Percentiles rank a stretch among this genome's conserved stretches.
phyloP scores from a whole-genome alignment of 1,140 invertebrate genomes.

The Camponotus pennsylvanicus region DNA sequence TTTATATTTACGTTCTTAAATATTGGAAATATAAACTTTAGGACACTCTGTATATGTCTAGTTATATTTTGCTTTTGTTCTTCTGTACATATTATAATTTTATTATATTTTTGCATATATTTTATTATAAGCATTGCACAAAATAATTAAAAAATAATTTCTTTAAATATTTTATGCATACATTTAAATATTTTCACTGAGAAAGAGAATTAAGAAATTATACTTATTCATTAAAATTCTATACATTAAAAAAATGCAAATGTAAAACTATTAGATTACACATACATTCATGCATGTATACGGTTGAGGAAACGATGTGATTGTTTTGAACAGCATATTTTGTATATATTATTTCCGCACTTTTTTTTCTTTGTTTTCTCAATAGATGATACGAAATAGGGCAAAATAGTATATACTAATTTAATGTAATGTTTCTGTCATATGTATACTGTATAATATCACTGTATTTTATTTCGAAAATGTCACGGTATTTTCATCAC shows the following conservation, averaged over 20 bases:
- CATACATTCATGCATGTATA: not conserved
- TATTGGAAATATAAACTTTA: not conserved
- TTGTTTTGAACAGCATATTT: constrained; percentile 10
- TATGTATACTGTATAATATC: not conserved
- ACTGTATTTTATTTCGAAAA: not conserved
- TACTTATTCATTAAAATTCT: not conserved
- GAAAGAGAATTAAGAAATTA: not conserved
- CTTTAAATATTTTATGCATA: not conserved
- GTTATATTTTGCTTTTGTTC: not conserved
- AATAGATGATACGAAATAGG: not conserved
- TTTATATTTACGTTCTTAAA: not conserved
- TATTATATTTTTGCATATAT: constrained; percentile 18
- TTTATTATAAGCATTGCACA: not conserved
- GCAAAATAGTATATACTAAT: not conserved
- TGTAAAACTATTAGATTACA: not conserved
- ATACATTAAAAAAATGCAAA: not conserved
- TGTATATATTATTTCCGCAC: not conserved
- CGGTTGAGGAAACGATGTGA: not conserved
- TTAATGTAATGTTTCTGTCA: not conserved
- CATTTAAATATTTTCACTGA: not conserved
- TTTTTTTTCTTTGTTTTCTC: not conserved
- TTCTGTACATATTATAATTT: not conserved
- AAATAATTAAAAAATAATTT: not conserved
- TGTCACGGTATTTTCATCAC: not conserved
- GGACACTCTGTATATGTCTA: not conserved